These are phyloP conservation scores for Junco hyemalis DNA, from an alignment of 2,113 vertebrate genomes.

Conservation along the genomic window DNA sequence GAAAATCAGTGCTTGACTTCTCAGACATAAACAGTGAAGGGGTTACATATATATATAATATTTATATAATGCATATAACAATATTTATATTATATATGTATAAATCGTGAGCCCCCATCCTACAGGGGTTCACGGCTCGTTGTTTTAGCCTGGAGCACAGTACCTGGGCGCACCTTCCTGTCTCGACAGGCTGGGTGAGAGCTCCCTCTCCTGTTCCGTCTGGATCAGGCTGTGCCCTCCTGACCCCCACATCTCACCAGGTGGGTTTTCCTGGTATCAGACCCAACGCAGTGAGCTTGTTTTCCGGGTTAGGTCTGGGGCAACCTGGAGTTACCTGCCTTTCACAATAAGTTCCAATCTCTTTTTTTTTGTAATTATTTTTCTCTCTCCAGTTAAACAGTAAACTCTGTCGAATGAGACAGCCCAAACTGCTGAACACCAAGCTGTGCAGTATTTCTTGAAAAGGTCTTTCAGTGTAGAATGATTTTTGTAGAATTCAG, in stretches of 20 bases:
- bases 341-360: not conserved
- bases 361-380: not conserved
- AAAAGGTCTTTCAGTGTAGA: not conserved
- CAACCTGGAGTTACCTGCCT: not conserved
- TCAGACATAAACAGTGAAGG: not conserved
- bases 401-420: not conserved
- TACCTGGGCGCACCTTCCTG: not conserved
- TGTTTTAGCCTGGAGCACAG: not conserved
- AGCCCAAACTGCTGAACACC: not conserved
- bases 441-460: not conserved
- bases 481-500: not conserved
- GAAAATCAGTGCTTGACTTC: not conserved
- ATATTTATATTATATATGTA: not conserved
- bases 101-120: not conserved
- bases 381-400: not conserved
- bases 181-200: not conserved
- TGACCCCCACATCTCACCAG: not conserved
- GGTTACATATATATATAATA: not conserved
- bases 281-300: not conserved
- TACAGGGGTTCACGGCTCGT: not conserved
- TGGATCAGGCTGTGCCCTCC: not conserved
- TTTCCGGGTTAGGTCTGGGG: not conserved
- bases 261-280: not conserved
- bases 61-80: not conserved
- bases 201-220: constrained; percentile 48